Base-by-base conservation (phyloP, 2,113 vertebrate genomes). In the Lepisosteus osseus region DNA sequence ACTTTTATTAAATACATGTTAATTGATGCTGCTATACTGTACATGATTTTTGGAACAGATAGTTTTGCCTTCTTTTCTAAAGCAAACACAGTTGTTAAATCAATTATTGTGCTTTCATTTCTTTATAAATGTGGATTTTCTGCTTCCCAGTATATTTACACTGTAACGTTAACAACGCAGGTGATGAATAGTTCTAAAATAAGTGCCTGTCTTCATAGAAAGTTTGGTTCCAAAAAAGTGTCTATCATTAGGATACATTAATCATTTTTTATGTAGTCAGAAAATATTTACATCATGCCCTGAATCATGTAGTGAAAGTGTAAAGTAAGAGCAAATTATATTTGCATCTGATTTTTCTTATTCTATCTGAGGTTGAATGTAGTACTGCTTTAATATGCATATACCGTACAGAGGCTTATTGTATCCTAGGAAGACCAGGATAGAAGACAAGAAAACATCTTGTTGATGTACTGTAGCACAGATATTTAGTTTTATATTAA, bases 61-160 rank as follows among this genome's bases (percentile, higher is more conserved):
- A 29, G 29, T 29, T 29, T 29, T 29, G 29, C 29, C 29, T 29
- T 29, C 29, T 29, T 29, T 29, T 29, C 29, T 29, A 29, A 29
- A 29, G 29, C 29, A 29, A 29, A 29, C 29, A 54, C 66, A 68
- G 66, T 6, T 12, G 6, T 11, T n/a, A 8, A 51, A 67, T 54
- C 47, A 67, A 40, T 67, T 47, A 67, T 14, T 3, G 47, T 13
- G 15, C 66, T 67, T 67, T 67, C 45, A 67, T 45, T 6, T 12
- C 14, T 12, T 17, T 7, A 1, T 7, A 41, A 43, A 14, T 29
- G 11, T 6, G 47, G 66, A 0, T 68, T 40, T 68, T 55, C 65
- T 45, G 6, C 64, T 67, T 12, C 8, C 7, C 66, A 67, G 66
- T 12, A 4, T 14, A 4, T 12, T 54, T 44, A 40, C 45, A 9